Conservation (phyloP, 2,113 vertebrate genomes). For the Eurystomus gularis region DNA sequence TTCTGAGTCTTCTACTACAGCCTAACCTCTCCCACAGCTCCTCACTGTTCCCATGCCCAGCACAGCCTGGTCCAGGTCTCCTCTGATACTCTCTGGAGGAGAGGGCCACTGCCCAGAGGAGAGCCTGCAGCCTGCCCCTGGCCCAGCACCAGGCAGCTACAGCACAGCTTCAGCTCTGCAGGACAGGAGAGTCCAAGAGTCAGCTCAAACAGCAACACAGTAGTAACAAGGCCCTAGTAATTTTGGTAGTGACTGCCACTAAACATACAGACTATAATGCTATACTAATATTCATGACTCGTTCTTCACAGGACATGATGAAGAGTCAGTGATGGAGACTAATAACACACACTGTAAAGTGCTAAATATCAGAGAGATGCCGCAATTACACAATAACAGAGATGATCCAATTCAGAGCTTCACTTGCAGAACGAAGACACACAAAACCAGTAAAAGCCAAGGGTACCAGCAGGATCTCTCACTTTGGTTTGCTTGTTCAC, state of each 20-base stretch:
- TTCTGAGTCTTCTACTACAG: not conserved
- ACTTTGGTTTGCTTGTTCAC: not conserved
- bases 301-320: not conserved
- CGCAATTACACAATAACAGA: not conserved
- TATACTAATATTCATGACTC: not conserved
- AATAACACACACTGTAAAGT: accelerated
- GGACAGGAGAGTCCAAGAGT: not conserved
- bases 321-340: not conserved
- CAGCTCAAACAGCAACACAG: not conserved
- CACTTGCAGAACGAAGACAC: not conserved
- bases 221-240: not conserved
- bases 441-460: not conserved
- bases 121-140: not conserved
- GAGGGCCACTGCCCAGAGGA: not conserved
- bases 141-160: not conserved
- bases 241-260: not conserved
- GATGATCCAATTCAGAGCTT: not conserved
- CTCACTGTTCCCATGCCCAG: not conserved
- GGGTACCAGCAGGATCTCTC: not conserved
- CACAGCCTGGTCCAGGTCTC: not conserved
- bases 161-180: not conserved
- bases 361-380: not conserved
- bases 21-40: not conserved
- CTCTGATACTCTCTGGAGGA: accelerated
- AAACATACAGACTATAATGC: not conserved